Evolutionary conservation across 2,888 invertebrate genomes (phyloP), one percentile per base, ranked within the genome.

Genomic region (Dryomyza anilis): DNA sequence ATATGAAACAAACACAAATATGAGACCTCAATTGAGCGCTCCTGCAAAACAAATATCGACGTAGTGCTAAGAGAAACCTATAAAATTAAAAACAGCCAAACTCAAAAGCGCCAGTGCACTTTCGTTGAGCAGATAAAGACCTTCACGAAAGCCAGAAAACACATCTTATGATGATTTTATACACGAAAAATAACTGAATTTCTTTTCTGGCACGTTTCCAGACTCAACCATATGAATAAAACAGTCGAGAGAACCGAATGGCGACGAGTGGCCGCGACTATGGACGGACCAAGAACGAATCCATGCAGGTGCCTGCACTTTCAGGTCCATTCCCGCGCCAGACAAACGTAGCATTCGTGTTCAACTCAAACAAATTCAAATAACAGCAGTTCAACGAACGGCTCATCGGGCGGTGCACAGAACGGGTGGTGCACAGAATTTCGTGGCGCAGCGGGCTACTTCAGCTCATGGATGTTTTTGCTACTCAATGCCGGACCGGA

Each of bases 181-280:
- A 39, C 39, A 61, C 30, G 52, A 61, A 53, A n/a, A 53, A 61
- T 61, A 61, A 46, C 52, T 61, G 53, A 52, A 61, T 53, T 61
- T 46, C 39, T 27, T 43, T 61, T 61, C 48, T 52, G 61, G 61
- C 61, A 53, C 43, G 53, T 29, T 53, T 43, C 61, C 61, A 61
- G 53, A 43, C 36, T 14, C 25, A 61, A 53, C 43, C 61, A 39
- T 29, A 52, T 36, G 61, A 61, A 61, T 61, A 61, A 61, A 61
- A 61, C 27, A 61, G 29, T 23, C 16, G n/a, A n/a, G n/a, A n/a
- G n/a, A n/a, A n/a, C n/a, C n/a, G n/a, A n/a, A n/a, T n/a, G n/a
- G n/a, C 16, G 43, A 43, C n/a, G 16, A 16, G 16, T 5, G n/a
- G n/a, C 43, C n/a, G 43, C n/a, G 43, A 43, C 16, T 5, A 16